phyloP scores from a whole-genome alignment of 2,888 invertebrate species.

The Polymixis flavicincta region DNA sequence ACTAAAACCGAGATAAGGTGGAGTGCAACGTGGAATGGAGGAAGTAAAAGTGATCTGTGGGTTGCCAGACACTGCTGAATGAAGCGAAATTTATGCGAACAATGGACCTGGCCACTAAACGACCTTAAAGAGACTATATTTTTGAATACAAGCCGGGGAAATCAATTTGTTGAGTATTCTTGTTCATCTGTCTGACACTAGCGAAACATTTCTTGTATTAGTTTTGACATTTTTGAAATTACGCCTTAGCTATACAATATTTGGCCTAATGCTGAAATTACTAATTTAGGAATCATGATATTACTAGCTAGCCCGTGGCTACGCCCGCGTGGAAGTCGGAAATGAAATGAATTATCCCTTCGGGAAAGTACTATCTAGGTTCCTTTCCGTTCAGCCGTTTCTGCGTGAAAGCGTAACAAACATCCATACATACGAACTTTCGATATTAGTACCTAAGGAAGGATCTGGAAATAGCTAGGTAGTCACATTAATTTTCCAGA shows the following conservation, averaged over 20 bases:
- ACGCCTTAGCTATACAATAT: background rate
- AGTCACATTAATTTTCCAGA: background rate
- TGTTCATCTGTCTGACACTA: background rate
- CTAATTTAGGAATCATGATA: too few relatives aligned
- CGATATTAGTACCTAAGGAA: too few relatives aligned
- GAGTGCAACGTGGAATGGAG: constrained; percentile 25
- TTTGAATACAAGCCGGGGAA: constrained; percentile 19
- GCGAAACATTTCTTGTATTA: background rate
- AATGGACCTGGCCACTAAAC: constrained; percentile 36
- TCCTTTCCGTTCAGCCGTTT: too few relatives aligned
- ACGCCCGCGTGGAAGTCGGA: too few relatives aligned
- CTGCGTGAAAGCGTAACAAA: too few relatives aligned
- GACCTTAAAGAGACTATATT: constrained; percentile 17
- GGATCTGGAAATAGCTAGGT: too few relatives aligned
- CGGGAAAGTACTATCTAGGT: too few relatives aligned
- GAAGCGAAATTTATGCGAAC: constrained; percentile 41
- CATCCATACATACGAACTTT: too few relatives aligned
- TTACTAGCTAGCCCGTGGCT: too few relatives aligned
- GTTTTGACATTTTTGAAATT: background rate
- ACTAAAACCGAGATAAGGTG: constrained; percentile 5
- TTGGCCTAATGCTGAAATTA: background rate
- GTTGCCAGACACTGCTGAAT: constrained; percentile 29
- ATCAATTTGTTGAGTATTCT: constrained; percentile 6
- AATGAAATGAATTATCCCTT: too few relatives aligned
- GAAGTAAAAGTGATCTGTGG: constrained; percentile 60